Evolutionary conservation across 1,140 invertebrate species (phyloP).

Genomic region (Hypsibius dujardini): DNA sequence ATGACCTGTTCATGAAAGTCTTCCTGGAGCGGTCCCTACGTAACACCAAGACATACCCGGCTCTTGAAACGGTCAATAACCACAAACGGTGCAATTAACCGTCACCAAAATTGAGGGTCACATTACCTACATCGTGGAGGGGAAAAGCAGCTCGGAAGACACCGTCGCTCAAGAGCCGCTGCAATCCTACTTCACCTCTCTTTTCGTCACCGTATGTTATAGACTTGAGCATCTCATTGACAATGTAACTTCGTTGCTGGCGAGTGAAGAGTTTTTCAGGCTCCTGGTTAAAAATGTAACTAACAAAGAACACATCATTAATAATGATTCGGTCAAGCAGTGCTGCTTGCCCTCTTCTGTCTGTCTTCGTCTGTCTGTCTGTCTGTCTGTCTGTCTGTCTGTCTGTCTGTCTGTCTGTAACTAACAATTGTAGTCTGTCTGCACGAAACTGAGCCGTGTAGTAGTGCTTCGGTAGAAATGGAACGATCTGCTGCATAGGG

Average conservation of each 20-base stretch:
- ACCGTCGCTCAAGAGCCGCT: constrained; percentile 50
- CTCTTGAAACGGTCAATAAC: too few species aligned
- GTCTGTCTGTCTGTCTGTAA: not conserved
- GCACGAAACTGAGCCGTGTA: constrained; percentile 20
- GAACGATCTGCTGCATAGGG: not conserved
- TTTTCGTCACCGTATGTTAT: constrained; percentile 41
- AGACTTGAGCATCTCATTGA: constrained; percentile 42
- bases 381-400: not conserved
- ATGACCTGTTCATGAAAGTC: constrained; percentile 38
- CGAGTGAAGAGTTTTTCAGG: constrained; percentile 40
- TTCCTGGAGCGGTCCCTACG: constrained; percentile 36
- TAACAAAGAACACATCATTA: constrained; percentile 26
- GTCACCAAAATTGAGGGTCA: not conserved
- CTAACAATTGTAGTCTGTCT: constrained; percentile 15
- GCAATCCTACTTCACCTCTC: constrained; percentile 50
- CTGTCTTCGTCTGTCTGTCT: not conserved
- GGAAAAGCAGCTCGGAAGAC: constrained; percentile 57
- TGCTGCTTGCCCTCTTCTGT: constrained; percentile 11
- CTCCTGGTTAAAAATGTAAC: constrained; percentile 42
- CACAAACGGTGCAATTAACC: too few species aligned
- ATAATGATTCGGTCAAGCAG: not conserved
- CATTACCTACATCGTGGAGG: constrained; percentile 50
- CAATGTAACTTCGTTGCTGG: constrained; percentile 39
- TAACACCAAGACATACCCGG: constrained; percentile 13
- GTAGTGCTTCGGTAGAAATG: not conserved